These are phyloP conservation scores for Phylloscopus trochiloides DNA, from an alignment of 2,113 vertebrate genomes.

Conservation along the genomic window DNA sequence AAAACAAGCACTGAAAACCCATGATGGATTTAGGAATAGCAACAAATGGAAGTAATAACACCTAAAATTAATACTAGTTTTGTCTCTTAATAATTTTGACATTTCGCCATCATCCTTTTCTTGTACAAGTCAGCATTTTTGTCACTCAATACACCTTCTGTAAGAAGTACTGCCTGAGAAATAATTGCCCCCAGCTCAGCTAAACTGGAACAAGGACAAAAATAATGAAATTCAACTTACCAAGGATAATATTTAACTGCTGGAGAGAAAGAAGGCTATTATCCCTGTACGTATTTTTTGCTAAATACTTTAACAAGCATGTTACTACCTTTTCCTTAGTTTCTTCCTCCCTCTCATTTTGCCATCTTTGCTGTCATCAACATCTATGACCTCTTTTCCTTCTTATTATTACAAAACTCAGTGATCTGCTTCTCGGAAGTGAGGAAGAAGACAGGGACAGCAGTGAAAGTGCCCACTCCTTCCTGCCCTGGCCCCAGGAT, in stretches of 20 bases:
- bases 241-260: neutral
- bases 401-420: neutral
- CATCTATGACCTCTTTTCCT: neutral
- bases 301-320: neutral
- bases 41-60: neutral
- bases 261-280: neutral
- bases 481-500: neutral
- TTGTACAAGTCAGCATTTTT: neutral
- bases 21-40: neutral
- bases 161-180: neutral
- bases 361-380: neutral
- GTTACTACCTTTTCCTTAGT: neutral
- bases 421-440: neutral
- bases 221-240: neutral
- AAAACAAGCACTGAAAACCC: neutral
- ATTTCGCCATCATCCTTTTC: neutral
- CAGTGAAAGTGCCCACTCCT: neutral
- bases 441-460: neutral
- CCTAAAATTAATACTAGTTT: neutral
- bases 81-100: neutral
- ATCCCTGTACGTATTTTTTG: neutral
- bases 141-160: neutral
- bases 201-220: slow-evolving; percentile 12
- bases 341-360: neutral
- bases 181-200: neutral